Evolutionary conservation across 2,888 invertebrate species (phyloP).

Genomic region (Pollenia labialis): DNA sequence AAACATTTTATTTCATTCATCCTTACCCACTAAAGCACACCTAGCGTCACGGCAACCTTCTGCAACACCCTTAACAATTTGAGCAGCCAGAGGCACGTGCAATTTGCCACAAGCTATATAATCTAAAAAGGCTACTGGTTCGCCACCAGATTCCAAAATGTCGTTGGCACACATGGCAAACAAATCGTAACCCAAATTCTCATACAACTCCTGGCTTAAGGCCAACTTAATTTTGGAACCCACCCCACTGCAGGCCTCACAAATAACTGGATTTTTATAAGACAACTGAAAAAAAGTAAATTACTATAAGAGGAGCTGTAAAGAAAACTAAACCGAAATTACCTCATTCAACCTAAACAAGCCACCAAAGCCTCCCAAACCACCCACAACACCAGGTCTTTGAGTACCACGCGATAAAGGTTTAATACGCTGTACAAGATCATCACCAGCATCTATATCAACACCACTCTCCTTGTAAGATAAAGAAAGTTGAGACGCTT

Average conservation of each 20-base stretch:
- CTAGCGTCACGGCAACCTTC: constrained; percentile 94
- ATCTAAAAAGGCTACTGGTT: constrained; percentile 98
- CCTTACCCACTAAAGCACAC: constrained; percentile 93
- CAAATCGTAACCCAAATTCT: constrained; percentile 95
- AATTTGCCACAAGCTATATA: constrained; percentile 97
- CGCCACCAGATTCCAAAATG: constrained; percentile 96
- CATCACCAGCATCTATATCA: constrained; percentile 96
- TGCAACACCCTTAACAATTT: constrained; percentile 93
- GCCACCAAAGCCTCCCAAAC: constrained; percentile 97
- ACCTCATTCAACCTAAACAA: constrained; percentile 92
- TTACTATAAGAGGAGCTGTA: not conserved
- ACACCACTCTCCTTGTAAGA: constrained; percentile 97
- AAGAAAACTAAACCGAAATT: constrained; percentile 53
- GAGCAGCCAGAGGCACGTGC: constrained; percentile 89
- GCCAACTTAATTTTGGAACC: constrained; percentile 98
- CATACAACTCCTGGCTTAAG: constrained; percentile 90
- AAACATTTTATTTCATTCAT: too few species aligned
- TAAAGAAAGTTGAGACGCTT: constrained; percentile 81
- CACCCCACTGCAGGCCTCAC: constrained; percentile 98
- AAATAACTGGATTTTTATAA: constrained; percentile 92
- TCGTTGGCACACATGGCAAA: constrained; percentile 99
- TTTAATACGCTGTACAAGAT: constrained; percentile 92
- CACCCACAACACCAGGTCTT: constrained; percentile 91
- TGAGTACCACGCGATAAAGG: constrained; percentile 91
- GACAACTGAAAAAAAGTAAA: constrained; percentile 74